Evolutionary conservation across 2,113 vertebrate genomes (phyloP), one percentile per base, ranked within the genome.

Genomic region (Caranx melampygus): DNA sequence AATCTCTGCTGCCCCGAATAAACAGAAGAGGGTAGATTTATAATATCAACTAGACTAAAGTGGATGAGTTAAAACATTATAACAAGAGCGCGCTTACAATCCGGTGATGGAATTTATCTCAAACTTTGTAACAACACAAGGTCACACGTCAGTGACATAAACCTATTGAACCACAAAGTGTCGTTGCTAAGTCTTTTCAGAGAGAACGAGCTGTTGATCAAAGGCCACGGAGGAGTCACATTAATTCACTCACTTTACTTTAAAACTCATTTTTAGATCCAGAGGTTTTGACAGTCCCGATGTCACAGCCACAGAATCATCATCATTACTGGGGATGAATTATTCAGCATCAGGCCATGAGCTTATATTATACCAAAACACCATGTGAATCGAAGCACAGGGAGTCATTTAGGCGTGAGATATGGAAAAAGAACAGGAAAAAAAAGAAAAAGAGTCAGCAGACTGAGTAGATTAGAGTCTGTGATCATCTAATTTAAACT

Each of bases 401-500:
- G 35, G 63, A 76, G 66, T 40, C 4, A 73, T 74, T 82, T 73
- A 70, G 47, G 7, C 31, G 60, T 14, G 58, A 44, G 52, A 65
- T 64, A 34, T 5, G 15, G 31, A 62, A n/a, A 11, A 40, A 2
- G 40, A 1, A 62, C 15, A 20, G 10, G 20, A 2, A 55, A 26
- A 69, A 40, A 52, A 63, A 12, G 8, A 81, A n/a, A 61, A 62
- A 14, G 26, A 11, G 8, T 58, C 14, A 47, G 34, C 62, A 31
- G 63, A 77, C 74, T 12, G 51, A 61, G 40, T 26, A 57, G 75
- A 74, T 74, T 74, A 67, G 31, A 52, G 54, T 71, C 14, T 65
- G 58, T 67, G 75, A 83, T 80, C 74, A 65, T 83, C 60, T 76
- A 52, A 80, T 75, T 80, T 82, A 52, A 82, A 67, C 70, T 84